A percentile compares a stretch with the other conserved stretches of the same genome.
phyloP scores from a whole-genome alignment of 1,140 invertebrate species.

The Platorchestia sp. region DNA sequence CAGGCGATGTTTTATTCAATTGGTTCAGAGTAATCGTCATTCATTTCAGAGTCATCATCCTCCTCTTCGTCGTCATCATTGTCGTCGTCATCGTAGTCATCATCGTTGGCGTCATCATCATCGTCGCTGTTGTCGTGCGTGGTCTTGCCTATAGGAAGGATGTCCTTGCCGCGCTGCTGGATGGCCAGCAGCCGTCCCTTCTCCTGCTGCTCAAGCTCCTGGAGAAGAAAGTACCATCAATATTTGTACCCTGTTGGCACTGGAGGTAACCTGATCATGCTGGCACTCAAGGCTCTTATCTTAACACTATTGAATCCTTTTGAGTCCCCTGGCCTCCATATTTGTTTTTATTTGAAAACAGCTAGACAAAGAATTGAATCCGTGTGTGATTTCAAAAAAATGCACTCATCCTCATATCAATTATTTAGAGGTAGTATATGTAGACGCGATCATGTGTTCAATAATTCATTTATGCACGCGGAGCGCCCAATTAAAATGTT shows the following conservation, averaged over 20 bases:
- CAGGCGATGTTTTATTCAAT: background rate
- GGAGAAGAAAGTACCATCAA: background rate
- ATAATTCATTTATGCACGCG: no score
- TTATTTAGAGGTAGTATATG: no score
- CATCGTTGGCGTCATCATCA: conserved; percentile 66
- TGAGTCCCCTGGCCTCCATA: no score
- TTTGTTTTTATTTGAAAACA: no score
- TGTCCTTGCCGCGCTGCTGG: conserved; percentile 62
- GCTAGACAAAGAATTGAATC: no score
- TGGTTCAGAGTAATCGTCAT: conserved; percentile 65
- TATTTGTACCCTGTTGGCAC: background rate
- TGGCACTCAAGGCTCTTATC: background rate
- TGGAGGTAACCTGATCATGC: background rate
- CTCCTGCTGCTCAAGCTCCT: conserved; percentile 64
- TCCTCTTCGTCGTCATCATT: conserved; percentile 67
- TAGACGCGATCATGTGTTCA: no score
- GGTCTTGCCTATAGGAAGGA: conserved; percentile 65
- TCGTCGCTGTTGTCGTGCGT: conserved; percentile 64
- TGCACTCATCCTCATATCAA: no score
- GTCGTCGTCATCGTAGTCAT: conserved; percentile 66
- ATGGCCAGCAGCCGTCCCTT: conserved; percentile 59
- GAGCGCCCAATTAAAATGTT: no score
- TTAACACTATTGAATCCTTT: no score
- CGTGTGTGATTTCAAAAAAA: no score
- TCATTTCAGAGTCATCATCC: conserved; percentile 67